phyloP scores from a whole-genome alignment of 2,113 vertebrate genomes.

The Psittacula cyanocephala region DNA sequence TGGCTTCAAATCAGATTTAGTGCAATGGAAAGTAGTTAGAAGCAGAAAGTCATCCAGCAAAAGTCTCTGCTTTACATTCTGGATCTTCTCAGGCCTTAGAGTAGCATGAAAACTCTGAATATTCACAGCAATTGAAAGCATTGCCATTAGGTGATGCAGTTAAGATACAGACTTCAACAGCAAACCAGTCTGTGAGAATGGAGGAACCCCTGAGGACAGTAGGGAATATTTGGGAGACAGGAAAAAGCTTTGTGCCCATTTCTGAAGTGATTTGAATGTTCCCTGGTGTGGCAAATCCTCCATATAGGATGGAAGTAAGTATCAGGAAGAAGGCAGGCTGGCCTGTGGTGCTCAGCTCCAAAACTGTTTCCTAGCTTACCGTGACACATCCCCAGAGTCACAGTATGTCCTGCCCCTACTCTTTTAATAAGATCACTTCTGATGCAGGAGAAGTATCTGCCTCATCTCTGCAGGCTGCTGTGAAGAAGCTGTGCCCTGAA shows the following conservation, averaged over 20 bases:
- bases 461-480: background rate
- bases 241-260: background rate
- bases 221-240: background rate
- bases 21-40: background rate
- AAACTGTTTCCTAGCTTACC: background rate
- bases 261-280: background rate
- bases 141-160: background rate
- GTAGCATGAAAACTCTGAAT: background rate
- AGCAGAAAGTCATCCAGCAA: background rate
- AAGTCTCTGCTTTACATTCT: background rate
- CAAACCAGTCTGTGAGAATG: background rate
- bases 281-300: background rate
- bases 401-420: background rate
- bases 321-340: background rate
- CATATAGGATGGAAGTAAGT: background rate
- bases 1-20: background rate
- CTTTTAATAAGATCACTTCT: background rate
- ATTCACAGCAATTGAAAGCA: background rate
- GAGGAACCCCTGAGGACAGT: background rate
- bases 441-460: background rate
- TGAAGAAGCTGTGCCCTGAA: background rate
- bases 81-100: background rate
- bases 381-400: background rate
- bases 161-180: background rate
- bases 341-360: background rate